These are phyloP conservation scores for Acanthosoma haemorrhoidale DNA, from an alignment of 2,888 invertebrate species.

Conservation along the genomic window DNA sequence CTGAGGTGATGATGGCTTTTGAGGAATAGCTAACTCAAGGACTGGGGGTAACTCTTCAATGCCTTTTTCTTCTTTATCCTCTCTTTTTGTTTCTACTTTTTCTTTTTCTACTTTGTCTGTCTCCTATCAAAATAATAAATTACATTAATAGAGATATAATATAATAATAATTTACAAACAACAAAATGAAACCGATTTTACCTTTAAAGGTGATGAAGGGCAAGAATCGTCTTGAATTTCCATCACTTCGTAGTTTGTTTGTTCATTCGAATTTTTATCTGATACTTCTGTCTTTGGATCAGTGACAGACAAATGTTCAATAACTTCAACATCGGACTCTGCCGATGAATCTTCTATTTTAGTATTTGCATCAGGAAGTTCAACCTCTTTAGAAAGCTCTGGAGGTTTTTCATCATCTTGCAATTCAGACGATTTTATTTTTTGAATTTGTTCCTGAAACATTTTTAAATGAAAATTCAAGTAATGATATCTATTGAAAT, in stretches of 20 bases:
- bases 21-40: constrained; percentile 16
- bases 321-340: constrained; percentile 43
- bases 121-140: neutral
- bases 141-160: neutral
- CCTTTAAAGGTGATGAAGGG: neutral
- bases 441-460: neutral
- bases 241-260: neutral
- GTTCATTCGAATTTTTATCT: neutral
- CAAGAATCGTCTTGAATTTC: neutral
- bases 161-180: neutral
- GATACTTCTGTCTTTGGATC: neutral
- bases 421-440: neutral
- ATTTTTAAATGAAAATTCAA: too few relatives aligned
- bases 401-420: constrained; percentile 24
- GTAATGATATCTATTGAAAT: too few relatives aligned
- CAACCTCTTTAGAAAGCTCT: constrained; percentile 17
- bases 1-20: constrained; percentile 7
- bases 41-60: constrained; percentile 23
- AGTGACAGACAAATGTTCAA: constrained; percentile 34
- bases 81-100: neutral
- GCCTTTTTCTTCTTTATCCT: neutral
- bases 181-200: neutral
- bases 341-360: constrained; percentile 40
- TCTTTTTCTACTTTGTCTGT: neutral
- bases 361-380: neutral